Conservation (phyloP, 2,113 vertebrate species). For the Platycercus adscitus region DNA sequence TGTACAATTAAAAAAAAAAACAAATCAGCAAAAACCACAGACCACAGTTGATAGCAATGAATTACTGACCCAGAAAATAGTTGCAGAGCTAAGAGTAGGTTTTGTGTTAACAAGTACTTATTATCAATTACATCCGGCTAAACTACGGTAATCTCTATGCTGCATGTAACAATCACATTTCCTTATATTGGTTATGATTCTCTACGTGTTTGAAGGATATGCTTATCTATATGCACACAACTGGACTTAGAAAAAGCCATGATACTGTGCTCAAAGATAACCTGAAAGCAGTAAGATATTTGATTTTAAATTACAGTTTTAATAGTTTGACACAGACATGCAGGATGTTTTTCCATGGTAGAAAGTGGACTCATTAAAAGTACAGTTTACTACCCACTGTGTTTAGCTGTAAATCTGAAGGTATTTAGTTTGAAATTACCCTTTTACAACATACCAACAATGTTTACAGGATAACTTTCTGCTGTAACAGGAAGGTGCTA, state of each 20-base stretch:
- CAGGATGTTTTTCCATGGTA: background rate
- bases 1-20: background rate
- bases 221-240: background rate
- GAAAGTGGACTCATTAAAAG: background rate
- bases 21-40: background rate
- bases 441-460: background rate
- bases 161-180: background rate
- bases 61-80: background rate
- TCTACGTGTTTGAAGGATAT: background rate
- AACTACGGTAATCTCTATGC: background rate
- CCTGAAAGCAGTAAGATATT: background rate
- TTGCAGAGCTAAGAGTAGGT: background rate
- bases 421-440: background rate
- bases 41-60: background rate
- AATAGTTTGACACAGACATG: background rate
- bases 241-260: background rate
- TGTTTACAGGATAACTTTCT: background rate
- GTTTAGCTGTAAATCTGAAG: background rate
- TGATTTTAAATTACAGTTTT: background rate
- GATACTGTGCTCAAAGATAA: background rate
- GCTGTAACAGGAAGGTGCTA: background rate
- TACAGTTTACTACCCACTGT: background rate
- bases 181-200: background rate
- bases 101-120: background rate
- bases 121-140: background rate